These are phyloP conservation scores for Malaclemys terrapin DNA, from an alignment of 2,113 vertebrate species.

Conservation along the genomic window DNA sequence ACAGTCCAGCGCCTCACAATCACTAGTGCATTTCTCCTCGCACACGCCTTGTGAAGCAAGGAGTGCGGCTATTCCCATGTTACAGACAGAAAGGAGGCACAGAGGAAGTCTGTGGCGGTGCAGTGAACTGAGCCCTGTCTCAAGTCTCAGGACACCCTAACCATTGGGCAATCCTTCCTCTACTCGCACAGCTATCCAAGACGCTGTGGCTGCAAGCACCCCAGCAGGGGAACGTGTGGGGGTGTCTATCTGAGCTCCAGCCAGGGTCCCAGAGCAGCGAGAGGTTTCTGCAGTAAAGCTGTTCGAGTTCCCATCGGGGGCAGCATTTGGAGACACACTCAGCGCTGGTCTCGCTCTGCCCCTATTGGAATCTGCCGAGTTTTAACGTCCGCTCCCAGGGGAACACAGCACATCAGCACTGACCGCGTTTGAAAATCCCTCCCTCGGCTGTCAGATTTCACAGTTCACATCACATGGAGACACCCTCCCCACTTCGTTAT, in stretches of 20 bases:
- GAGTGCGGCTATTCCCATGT: not conserved
- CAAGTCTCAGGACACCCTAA: not conserved
- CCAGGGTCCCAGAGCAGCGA: not conserved
- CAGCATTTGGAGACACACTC: not conserved
- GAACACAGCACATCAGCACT: not conserved
- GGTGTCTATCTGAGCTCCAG: not conserved
- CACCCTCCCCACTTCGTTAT: not conserved
- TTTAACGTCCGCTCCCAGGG: not conserved
- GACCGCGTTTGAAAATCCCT: not conserved
- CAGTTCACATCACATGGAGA: not conserved
- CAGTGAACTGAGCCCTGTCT: not conserved
- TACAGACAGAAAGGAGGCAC: not conserved
- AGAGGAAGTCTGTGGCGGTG: not conserved
- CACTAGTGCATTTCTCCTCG: not conserved
- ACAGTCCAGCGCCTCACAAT: no score
- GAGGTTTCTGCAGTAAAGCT: not conserved
- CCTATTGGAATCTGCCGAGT: not conserved
- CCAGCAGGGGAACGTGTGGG: not conserved
- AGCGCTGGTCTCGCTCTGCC: not conserved
- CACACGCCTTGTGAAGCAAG: not conserved
- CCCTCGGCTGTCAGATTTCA: not conserved
- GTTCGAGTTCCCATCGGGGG: fast-evolving
- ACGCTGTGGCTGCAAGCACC: not conserved
- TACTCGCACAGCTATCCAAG: not conserved
- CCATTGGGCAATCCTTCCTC: not conserved